Conservation (phyloP, 2,113 vertebrate genomes). For the Oncorhynchus nerka region DNA sequence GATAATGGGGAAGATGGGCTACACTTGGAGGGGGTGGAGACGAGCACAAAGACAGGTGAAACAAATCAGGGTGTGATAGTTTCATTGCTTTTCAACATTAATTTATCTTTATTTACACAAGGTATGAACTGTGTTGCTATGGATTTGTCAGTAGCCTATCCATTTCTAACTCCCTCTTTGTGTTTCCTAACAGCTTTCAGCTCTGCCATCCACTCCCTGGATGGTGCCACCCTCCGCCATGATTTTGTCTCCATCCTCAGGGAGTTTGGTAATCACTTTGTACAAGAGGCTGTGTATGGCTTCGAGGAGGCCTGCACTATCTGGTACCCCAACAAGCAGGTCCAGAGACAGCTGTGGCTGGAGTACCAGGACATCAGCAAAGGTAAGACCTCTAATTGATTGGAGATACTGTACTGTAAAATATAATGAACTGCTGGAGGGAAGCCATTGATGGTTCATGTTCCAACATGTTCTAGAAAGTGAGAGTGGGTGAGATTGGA, state of each 20-base stretch:
- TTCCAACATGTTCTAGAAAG: background rate
- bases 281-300: constrained; percentile 94
- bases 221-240: constrained; percentile 86
- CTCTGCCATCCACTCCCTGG: constrained; percentile 92
- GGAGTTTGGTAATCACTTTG: constrained; percentile 97
- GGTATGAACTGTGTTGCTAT: background rate
- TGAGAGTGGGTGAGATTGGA: background rate
- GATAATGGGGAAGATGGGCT: no score
- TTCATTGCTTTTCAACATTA: background rate
- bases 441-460: background rate
- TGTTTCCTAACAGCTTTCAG: constrained; percentile 80
- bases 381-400: constrained; percentile 70
- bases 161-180: background rate
- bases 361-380: constrained; percentile 99
- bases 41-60: no score
- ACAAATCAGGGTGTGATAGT: no score
- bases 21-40: no score
- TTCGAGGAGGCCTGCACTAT: constrained; percentile 98
- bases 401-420: background rate
- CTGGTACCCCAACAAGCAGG: constrained; percentile 97
- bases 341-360: constrained; percentile 94
- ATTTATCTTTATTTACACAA: background rate
- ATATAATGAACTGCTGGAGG: no score
- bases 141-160: background rate
- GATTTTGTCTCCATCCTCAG: constrained; percentile 91